Base-by-base conservation (phyloP, 2,888 invertebrate species). In the Crossocerus cetratus region DNA sequence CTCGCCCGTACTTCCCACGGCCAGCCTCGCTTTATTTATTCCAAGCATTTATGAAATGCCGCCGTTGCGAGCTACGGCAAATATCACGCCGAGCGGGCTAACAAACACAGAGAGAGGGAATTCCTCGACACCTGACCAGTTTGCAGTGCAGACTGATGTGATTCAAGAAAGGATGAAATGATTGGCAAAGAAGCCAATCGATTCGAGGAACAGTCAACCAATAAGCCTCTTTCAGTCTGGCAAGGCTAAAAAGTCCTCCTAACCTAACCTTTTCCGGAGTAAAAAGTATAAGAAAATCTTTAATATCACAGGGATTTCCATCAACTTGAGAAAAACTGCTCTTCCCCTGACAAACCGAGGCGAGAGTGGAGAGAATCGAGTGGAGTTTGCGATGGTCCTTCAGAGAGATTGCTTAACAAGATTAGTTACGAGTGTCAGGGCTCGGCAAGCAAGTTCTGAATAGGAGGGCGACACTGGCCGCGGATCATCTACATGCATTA, bases 401-500 rank as follows among this genome's bases (percentile, higher is more conserved):
- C 62, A 55, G 44, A 49, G 63, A 73, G 65, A 75, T 69, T 64
- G 63, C 55, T 66, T 75, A 75, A 75, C 75, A 23, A 69, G 75
- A 75, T 75, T 64, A 73, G 68, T 69, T 22, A 54, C 56, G 56
- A 69, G 62, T 69, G 75, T 69, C 75, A 65, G 60, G 62, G 60
- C 43, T 75, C 65, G 68, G 74, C 59, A 69, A 69, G 74, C 72
- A 74, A 68, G 64, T 74, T 64, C 62, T 69, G 74, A 72, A 72
- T 72, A 74, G 68, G 42, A 60, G 53, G 65, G 62, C 57, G 44
- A 65, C 22, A 45, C 57, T 42, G 16, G 55, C 57, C 60, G 67
- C 58, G 20, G 59, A 75, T 69, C 59, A 75, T 75, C 73, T 69
- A 69, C 59, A 16, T 49, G 49, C 49, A 49, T 49, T 63, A 73